phyloP scores from a whole-genome alignment of 2,113 vertebrate species.

The Pelusios castaneus region DNA sequence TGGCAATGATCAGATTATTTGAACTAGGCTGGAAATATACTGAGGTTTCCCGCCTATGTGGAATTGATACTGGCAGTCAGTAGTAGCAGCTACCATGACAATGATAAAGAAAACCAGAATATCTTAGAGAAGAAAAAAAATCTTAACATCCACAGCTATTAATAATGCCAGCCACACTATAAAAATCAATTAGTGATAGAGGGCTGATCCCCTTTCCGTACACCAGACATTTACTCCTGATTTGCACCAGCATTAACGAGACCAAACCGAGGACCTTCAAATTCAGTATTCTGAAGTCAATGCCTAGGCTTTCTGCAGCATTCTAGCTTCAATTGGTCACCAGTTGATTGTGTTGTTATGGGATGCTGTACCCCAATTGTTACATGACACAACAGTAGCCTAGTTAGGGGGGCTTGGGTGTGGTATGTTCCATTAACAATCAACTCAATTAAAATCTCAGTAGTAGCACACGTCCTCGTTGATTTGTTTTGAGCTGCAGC shows the following conservation, averaged over 20 bases:
- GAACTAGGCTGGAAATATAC: rapidly evolving
- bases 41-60: too few relatives aligned
- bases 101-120: neutral
- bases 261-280: rapidly evolving
- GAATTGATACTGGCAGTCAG: neutral
- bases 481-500: neutral
- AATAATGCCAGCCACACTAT: neutral
- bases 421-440: neutral
- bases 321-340: neutral
- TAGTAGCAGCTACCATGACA: neutral
- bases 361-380: neutral
- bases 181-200: rapidly evolving
- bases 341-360: neutral
- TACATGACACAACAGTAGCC: neutral
- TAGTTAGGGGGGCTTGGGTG: neutral
- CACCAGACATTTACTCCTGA: neutral
- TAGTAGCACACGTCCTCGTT: neutral
- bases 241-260: neutral
- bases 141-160: rapidly evolving
- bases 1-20: neutral
- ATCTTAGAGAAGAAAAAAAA: rapidly evolving
- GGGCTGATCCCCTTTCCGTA: neutral
- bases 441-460: neutral
- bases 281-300: neutral
- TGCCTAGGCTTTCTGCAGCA: rapidly evolving